Evolutionary conservation across 92 coral and sea anemone genomes (phyloP), one percentile per base, ranked within the genome.

Genomic region (Pocillopora meandrina): DNA sequence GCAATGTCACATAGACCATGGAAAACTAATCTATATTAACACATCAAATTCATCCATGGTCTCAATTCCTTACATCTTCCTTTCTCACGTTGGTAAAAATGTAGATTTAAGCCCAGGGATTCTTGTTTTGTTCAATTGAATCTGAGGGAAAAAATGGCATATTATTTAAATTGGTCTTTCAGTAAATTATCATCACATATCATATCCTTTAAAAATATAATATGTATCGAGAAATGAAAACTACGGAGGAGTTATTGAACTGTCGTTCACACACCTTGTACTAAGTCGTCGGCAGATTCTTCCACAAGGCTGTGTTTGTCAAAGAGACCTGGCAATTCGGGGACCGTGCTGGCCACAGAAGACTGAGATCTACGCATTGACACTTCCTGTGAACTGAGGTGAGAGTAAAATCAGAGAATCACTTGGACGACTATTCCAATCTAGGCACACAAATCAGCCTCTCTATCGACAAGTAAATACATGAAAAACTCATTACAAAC

Each of bases 51-150:
- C n/a, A 36, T 68, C 16, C 73, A 33, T 2, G 35, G 14, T n/a
- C 1, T 70, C 62, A 5, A 26, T 67, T 31, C 49, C 20, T 1
- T 34, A 34, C 19, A 8, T n/a, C 26, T 9, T n/a, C 70, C 12
- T 21, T 12, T 35, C 19, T 2, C 35, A 14, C 55, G n/a, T 16
- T 36, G 35, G 16, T 13, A 9, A 3, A 2, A n/a, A 34, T 36
- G 16, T 1, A 13, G 56, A 20, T 36, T 86, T 76, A 92, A n/a
- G 90, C 87, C 98, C 98, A 95, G 1, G 98, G 98, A 74, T 95
- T 95, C 63, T 84, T 90, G n/a, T 86, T 87, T 83, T 93, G 92
- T 55, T 95, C 98, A 18, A 95, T 93, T 14, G 98, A 95, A 84
- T 95, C 98, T 95, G 77, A 20, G 82, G 69, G 34, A 60, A 58